Conservation (phyloP, 1,140 invertebrate genomes). For the Coboldia fuscipes region DNA sequence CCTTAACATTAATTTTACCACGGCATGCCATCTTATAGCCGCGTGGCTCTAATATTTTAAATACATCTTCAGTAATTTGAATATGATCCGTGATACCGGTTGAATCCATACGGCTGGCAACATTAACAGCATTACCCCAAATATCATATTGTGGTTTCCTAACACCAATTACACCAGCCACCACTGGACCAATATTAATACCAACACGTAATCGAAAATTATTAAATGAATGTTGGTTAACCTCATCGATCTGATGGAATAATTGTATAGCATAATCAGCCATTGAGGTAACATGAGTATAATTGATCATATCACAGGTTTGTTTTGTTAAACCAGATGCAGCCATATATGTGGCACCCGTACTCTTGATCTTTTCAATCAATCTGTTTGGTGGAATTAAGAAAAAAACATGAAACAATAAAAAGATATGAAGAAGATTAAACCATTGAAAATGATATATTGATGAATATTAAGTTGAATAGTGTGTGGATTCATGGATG, state of each 20-base stretch:
- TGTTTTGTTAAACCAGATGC: conserved; percentile 70
- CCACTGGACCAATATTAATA: conserved; percentile 88
- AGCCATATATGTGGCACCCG: conserved; percentile 91
- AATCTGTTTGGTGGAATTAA: conserved; percentile 24
- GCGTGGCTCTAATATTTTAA: conserved; percentile 47
- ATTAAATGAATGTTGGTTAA: conserved; percentile 94
- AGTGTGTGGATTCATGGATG: too few relatives aligned
- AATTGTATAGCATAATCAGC: conserved; percentile 79
- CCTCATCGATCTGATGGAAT: conserved; percentile 63
- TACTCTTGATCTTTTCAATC: conserved; percentile 96
- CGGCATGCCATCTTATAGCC: conserved; percentile 59
- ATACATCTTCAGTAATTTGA: conserved; percentile 71
- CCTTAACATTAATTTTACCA: conserved; percentile 74
- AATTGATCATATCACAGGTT: conserved; percentile 55
- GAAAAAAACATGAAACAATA: neutral
- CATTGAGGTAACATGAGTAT: conserved; percentile 66
- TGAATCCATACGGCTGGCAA: conserved; percentile 73
- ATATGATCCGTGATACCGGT: conserved; percentile 64
- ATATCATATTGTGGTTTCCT: conserved; percentile 83
- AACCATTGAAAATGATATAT: neutral
- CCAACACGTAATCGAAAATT: conserved; percentile 87
- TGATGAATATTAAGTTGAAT: too few relatives aligned
- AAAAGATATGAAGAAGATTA: neutral
- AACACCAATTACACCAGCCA: conserved; percentile 88
- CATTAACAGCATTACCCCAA: conserved; percentile 90